Percentiles rank a stretch among this genome's conserved stretches.
Conservation (phyloP, 2,113 vertebrate species). For the Geococcyx californianus region DNA sequence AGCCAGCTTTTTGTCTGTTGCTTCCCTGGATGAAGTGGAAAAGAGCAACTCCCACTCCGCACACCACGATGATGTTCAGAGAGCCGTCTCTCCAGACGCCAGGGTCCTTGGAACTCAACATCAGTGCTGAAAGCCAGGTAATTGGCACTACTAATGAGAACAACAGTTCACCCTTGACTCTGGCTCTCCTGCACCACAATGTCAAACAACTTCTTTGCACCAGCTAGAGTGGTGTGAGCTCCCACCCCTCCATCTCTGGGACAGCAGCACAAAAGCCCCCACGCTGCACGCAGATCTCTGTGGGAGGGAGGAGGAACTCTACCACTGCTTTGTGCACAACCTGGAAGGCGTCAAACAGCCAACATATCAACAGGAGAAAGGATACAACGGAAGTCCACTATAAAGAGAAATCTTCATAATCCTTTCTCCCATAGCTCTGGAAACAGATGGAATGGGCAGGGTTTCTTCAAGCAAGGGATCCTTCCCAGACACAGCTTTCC, state of each 20-base stretch:
- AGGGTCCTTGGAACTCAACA: not conserved
- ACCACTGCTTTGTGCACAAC: no score
- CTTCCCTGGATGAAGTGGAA: not conserved
- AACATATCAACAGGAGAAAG: not conserved
- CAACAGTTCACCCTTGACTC: not conserved
- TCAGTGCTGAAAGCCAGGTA: not conserved
- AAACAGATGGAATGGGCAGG: not conserved
- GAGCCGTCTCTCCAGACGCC: not conserved
- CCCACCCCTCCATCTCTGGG: fast-evolving
- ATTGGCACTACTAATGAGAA: not conserved
- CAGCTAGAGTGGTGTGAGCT: not conserved
- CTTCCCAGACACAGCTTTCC: not conserved
- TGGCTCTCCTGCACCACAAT: not conserved
- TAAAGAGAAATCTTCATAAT: not conserved
- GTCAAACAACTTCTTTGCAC: fast-evolving
- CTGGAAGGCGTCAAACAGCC: not conserved
- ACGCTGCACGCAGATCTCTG: fast-evolving
- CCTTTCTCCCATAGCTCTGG: not conserved
- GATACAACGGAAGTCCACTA: not conserved
- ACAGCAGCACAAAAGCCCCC: not conserved
- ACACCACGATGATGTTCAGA: no score
- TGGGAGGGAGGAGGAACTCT: not conserved
- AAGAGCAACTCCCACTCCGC: not conserved
- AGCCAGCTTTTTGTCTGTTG: not conserved
- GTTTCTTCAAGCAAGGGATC: not conserved